Evolutionary conservation across 1,140 invertebrate species (phyloP), one percentile per base, ranked within the genome.

Genomic region (Adoxophyes honmai): DNA sequence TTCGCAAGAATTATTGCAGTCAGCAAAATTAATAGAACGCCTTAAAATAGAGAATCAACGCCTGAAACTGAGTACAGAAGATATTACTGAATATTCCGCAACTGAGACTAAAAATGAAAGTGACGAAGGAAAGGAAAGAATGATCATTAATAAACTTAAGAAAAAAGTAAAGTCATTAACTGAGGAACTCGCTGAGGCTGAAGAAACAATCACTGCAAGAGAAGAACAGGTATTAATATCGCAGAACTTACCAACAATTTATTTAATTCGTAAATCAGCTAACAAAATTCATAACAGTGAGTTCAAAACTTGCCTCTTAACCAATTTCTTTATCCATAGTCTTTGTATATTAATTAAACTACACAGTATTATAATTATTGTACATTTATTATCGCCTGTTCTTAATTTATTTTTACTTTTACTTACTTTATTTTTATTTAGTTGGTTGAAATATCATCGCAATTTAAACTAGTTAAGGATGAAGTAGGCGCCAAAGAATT

Each of bases 1-100:
- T n/a, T 92, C 92, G 4, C 82, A 89, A 55, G 93, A 96, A 80
- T 92, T 96, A 64, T 48, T 81, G 18, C 59, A 76, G 10, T 83
- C 84, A 0, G 82, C 81, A 13, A 72, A 77, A 37, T 56, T 86
- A 10, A 89, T 89, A 52, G 68, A 81, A 55, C 36, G 58, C 6
- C 60, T 89, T 14, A 82, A 73, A 70, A 51, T 53, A 33, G 79
- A 88, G 70, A 86, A 84, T 59, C 68, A 62, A 37, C 60, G 73
- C 42, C 59, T 86, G 0, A 86, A 79, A 64, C 44, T 21, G 14
- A 14, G 66, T n/a, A 57, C 78, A 42, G 71, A 86, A 56, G 70
- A 83, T 52, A 52, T 53, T 9, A 61, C 68, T 5, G 76, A 75
- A 8, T 14, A 58, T 37, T 70, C 63, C 11, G 44, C 65, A 34